Evolutionary conservation across 2,113 vertebrate species (phyloP), one percentile per base, ranked within the genome.

Genomic region (Garra rufa): DNA sequence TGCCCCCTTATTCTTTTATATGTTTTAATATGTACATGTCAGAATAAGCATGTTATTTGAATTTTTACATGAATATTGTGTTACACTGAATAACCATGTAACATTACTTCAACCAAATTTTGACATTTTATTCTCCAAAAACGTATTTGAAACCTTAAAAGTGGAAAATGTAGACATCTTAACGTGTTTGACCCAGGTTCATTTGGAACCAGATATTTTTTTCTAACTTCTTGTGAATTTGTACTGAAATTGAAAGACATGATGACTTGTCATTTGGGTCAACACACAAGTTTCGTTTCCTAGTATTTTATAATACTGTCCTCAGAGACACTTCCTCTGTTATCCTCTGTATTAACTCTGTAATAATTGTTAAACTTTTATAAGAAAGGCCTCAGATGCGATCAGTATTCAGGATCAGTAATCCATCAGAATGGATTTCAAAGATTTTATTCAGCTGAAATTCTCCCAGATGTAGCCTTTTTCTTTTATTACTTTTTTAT

Each of bases 281-380:
- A 13, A 74, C n/a, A 46, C 57, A 15, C 21, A 70, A 28, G 79
- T 87, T 82, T 76, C 34, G 79, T 75, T 87, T 87, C 83, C 80
- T 55, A 38, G 0, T 78, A 15, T 48, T 30, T 26, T 38, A 24
- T 30, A 61, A 63, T 67, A 43, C 2, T 55, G 43, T 9, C 48
- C 59, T 44, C 44, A 15, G 46, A 28, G 17, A 44, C 61, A 34
- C 19, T 69, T 76, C 38, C 48, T n/a, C n/a, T n/a, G n/a, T n/a
- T n/a, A n/a, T n/a, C n/a, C 21, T 43, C 57, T 21, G 19, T 10
- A 38, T 11, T 9, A 69, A 69, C n/a, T 41, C 9, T 21, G 17
- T 38, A 21, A 21, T 41, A 28, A 14, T 63, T 63, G 0, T 6
- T 38, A 15, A 19, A 28, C 2, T 28, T 63, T 63, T 63, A 3